Percentiles rank a stretch among this genome's conserved stretches.
Conservation (phyloP, 2,113 vertebrate genomes). For the Onychostruthus taczanowskii region DNA sequence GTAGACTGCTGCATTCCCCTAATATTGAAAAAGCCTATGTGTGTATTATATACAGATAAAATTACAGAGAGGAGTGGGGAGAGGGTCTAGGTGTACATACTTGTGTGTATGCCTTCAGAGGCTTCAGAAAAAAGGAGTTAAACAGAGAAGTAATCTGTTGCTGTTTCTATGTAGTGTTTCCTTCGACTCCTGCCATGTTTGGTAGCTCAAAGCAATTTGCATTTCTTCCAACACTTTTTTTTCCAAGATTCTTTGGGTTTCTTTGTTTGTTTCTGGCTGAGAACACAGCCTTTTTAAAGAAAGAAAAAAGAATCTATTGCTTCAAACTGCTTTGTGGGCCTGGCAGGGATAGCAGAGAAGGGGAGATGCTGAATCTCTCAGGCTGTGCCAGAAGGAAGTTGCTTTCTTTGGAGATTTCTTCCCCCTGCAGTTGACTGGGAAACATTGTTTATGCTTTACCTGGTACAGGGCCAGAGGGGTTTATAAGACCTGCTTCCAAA, state of each 20-base stretch:
- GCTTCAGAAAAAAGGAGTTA: not conserved
- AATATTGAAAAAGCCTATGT: not conserved
- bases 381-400: slow-evolving; percentile 33
- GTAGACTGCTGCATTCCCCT: not conserved
- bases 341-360: slow-evolving; percentile 24
- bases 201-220: slow-evolving; percentile 56
- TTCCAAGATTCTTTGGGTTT: slow-evolving; percentile 12
- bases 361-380: not conserved
- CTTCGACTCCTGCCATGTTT: slow-evolving; percentile 53
- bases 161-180: not conserved
- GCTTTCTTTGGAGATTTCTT: slow-evolving; percentile 44
- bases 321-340: slow-evolving; percentile 36
- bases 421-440: not conserved
- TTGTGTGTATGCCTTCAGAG: not conserved
- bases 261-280: slow-evolving; percentile 61
- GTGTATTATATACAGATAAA: not conserved
- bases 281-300: not conserved
- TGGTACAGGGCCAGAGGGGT: not conserved
- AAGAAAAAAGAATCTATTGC: slow-evolving; percentile 22
- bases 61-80: not conserved
- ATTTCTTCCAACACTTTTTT: slow-evolving; percentile 24
- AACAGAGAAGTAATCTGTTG: not conserved
- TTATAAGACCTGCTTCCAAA: slow-evolving; percentile 4
- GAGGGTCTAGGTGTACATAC: not conserved
- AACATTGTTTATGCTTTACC: slow-evolving; percentile 2